These are phyloP conservation scores for Alfaro cultratus DNA, from an alignment of 2,797 vertebrate species.

Conservation along the genomic window DNA sequence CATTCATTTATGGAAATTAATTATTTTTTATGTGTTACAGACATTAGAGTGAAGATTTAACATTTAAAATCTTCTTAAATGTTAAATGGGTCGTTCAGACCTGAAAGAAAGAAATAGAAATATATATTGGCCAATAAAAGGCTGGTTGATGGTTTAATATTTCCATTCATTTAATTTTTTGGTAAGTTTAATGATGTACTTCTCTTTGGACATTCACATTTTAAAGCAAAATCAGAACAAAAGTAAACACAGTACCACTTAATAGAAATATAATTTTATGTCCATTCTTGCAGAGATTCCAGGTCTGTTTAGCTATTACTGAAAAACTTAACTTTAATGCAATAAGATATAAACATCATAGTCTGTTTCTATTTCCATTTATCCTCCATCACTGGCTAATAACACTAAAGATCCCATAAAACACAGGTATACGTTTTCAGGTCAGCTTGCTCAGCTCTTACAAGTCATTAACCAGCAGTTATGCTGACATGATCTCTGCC, in stretches of 20 bases:
- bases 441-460: slow-evolving; percentile 14
- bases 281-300: background rate
- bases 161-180: background rate
- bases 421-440: slow-evolving; percentile 7
- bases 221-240: background rate
- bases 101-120: background rate
- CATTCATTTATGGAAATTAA: background rate
- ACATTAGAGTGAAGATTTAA: background rate
- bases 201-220: background rate
- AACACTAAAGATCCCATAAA: slow-evolving; percentile 1
- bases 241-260: background rate
- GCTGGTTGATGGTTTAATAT: background rate
- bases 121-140: background rate
- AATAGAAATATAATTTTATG: background rate
- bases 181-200: background rate
- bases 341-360: background rate
- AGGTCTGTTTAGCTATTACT: background rate
- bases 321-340: background rate
- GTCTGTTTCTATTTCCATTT: background rate
- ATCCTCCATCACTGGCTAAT: background rate
- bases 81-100: background rate
- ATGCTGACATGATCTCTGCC: slow-evolving; percentile 20
- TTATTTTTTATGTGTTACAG: background rate
- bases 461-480: slow-evolving; percentile 25
- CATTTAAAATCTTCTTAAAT: background rate